Evolutionary conservation across 2,797 vertebrate genomes (phyloP), one percentile per base, ranked within the genome.

Genomic region (Argentina silus): DNA sequence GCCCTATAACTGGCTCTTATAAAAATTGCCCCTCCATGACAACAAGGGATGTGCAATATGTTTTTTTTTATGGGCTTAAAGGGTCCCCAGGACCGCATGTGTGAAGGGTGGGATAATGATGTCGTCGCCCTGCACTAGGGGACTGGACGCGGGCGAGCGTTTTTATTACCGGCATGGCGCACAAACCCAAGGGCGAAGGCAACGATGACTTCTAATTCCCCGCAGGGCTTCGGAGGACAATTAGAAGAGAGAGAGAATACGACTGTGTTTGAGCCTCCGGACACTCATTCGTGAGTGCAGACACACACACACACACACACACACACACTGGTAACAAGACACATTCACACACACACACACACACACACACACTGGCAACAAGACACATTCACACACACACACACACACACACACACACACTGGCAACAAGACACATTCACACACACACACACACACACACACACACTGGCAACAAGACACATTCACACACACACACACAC

Each of bases 171-270:
- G 77, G 76, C 86, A 85, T 88, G 87, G 86, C 89, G 83, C 80
- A 90, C 86, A 81, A 92, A 85, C 81, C 90, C 93, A 95, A 96
- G 94, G 93, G 93, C 91, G 89, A 89, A 91, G 84, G 84, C 82
- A 80, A 73, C 78, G 86, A 80, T 76, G 84, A 88, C 90, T 90
- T 89, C 78, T 81, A 81, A 68, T 85, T 89, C 83, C 78, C 85
- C 73, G 48, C 82, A 84, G 75, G 87, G 85, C 85, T 91, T 88
- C 78, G 77, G 81, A 85, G 83, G 86, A 89, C 89, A 89, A 90
- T 91, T 90, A 92, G 84, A 86, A 84, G 82, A 88, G 82, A 83
- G 77, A 44, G 65, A 79, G 83, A 70, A 80, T 79, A 78, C 80
- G 84, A 85, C 84, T 76, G 85, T 85, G 78, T 90, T 90, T 84